Evolutionary conservation across 2,888 invertebrate genomes (phyloP).

Genomic region (Timandra comae): DNA sequence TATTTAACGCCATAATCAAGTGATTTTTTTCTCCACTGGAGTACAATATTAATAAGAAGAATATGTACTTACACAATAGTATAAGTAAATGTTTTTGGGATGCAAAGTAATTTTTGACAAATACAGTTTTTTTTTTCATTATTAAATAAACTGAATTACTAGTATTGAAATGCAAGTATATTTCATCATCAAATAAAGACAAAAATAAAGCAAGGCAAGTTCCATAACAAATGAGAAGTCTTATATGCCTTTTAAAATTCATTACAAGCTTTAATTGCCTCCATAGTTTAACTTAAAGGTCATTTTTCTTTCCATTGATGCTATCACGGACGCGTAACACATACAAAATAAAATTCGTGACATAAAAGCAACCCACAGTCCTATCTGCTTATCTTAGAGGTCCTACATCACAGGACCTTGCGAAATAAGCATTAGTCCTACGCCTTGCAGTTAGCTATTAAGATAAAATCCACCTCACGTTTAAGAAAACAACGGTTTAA

Average conservation of each 20-base stretch:
- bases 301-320: constrained; percentile 19
- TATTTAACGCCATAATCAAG: too few relatives aligned
- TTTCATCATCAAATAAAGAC: constrained; percentile 3
- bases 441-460: constrained; percentile 43
- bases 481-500: constrained; percentile 36
- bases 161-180: too few relatives aligned
- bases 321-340: constrained; percentile 19
- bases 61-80: too few relatives aligned
- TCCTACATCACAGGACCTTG: constrained; percentile 29
- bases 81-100: too few relatives aligned
- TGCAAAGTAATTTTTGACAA: too few relatives aligned
- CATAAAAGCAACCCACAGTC: constrained; percentile 20
- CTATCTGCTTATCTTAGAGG: constrained; percentile 22
- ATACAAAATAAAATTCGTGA: constrained; percentile 26
- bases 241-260: background rate
- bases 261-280: constrained; percentile 14
- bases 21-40: too few relatives aligned
- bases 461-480: constrained; percentile 64
- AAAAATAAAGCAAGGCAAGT: too few relatives aligned
- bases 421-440: constrained; percentile 37
- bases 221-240: constrained; percentile 1
- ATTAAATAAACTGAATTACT: too few relatives aligned
- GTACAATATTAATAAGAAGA: too few relatives aligned
- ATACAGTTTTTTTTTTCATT: too few relatives aligned
- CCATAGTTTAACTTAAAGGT: constrained; percentile 12